Conservation (phyloP, 2,888 invertebrate species). For the Nomada ferruginata region DNA sequence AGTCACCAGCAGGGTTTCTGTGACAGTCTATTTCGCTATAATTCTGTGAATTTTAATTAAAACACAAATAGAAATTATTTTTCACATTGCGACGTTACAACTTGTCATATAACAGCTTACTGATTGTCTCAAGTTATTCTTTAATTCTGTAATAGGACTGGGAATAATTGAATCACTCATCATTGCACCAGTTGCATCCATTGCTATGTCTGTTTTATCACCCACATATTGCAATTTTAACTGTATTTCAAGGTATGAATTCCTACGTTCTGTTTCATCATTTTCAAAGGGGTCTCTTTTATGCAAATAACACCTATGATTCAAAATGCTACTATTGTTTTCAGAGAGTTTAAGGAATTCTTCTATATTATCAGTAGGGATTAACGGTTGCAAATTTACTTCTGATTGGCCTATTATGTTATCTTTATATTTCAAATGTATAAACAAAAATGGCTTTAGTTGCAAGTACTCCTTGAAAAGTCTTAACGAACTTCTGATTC, state of each 20-base stretch:
- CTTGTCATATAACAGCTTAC: slow-evolving; percentile 25
- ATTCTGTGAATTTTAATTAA: slow-evolving; percentile 56
- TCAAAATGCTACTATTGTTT: slow-evolving; percentile 81
- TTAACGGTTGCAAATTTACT: slow-evolving; percentile 85
- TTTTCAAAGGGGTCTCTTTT: slow-evolving; percentile 56
- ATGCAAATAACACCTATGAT: slow-evolving; percentile 79
- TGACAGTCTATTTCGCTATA: slow-evolving; percentile 71
- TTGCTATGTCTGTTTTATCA: slow-evolving; percentile 58
- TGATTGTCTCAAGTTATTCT: slow-evolving; percentile 33
- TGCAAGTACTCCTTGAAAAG: slow-evolving; percentile 85
- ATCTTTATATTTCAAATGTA: slow-evolving; percentile 83
- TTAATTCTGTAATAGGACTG: slow-evolving; percentile 32
- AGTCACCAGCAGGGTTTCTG: slow-evolving; percentile 76
- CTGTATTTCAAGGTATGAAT: slow-evolving; percentile 85
- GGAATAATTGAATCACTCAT: not conserved
- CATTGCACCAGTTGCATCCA: slow-evolving; percentile 7
- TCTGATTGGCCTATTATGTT: slow-evolving; percentile 83
- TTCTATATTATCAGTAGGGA: slow-evolving; percentile 83
- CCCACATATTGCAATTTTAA: slow-evolving; percentile 84
- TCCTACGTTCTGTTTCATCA: slow-evolving; percentile 64
- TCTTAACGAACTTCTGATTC: slow-evolving; percentile 84
- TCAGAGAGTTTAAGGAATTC: slow-evolving; percentile 84
- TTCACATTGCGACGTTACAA: not conserved
- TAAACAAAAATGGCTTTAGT: slow-evolving; percentile 84
- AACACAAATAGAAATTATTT: slow-evolving; percentile 2